Conservation (phyloP, 2,888 invertebrate species). For the Ceramica pisi region DNA sequence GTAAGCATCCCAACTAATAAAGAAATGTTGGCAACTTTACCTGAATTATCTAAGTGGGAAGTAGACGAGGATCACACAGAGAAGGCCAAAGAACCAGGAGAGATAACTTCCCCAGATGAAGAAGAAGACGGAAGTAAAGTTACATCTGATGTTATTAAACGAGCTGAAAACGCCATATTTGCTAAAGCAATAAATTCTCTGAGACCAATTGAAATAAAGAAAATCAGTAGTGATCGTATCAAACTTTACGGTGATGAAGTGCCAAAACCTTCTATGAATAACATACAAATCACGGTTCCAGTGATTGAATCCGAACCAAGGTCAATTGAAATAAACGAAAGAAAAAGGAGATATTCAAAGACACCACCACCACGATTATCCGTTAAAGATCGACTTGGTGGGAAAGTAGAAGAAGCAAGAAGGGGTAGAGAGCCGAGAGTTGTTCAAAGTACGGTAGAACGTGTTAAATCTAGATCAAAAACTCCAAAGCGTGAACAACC, state of each 20-base stretch:
- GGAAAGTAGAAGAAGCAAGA: slow-evolving; percentile 92
- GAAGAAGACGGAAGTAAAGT: slow-evolving; percentile 92
- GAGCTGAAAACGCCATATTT: slow-evolving; percentile 97
- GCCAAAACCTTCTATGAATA: slow-evolving; percentile 83
- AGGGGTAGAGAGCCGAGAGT: slow-evolving; percentile 89
- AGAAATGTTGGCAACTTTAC: slow-evolving; percentile 93
- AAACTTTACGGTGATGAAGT: slow-evolving; percentile 92
- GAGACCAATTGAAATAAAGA: slow-evolving; percentile 94
- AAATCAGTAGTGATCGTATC: slow-evolving; percentile 93
- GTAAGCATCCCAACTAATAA: slow-evolving; percentile 76
- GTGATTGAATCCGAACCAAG: slow-evolving; percentile 84
- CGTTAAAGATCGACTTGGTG: slow-evolving; percentile 95
- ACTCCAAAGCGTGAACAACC: slow-evolving; percentile 87
- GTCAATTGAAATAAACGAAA: slow-evolving; percentile 87
- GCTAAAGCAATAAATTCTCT: slow-evolving; percentile 96
- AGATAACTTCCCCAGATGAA: slow-evolving; percentile 86
- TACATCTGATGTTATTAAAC: slow-evolving; percentile 96
- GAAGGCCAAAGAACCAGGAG: slow-evolving; percentile 86
- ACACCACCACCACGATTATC: slow-evolving; percentile 92
- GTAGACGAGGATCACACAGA: slow-evolving; percentile 91
- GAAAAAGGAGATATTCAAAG: slow-evolving; percentile 84
- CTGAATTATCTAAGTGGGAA: slow-evolving; percentile 97
- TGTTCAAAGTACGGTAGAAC: slow-evolving; percentile 90
- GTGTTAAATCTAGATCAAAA: slow-evolving; percentile 89
- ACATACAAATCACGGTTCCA: slow-evolving; percentile 91